Base-by-base conservation (phyloP, 2,888 invertebrate species). In the Mamestra brassicae region DNA sequence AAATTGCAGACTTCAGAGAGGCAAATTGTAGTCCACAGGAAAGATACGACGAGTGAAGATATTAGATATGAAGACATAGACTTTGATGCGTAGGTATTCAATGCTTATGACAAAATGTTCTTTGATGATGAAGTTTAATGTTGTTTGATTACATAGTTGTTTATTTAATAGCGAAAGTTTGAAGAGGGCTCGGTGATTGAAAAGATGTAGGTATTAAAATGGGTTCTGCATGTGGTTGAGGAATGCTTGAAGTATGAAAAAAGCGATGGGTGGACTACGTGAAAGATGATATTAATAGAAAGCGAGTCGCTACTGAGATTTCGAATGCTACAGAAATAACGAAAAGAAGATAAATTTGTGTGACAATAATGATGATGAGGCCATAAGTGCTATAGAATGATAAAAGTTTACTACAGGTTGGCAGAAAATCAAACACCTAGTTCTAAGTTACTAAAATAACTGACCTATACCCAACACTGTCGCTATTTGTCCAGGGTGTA, bases 401-500 rank as follows among this genome's bases (percentile, higher is more conserved):
- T 0, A 17, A 60, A 4, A 15, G 10, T 7, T n/a, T 17, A 8
- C 26, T 26, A 15, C 50, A 52, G n/a, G 26, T 15, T 13, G 11
- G 0, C 6, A n/a, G 8, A 34, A 15, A 55, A 76, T 57, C 11
- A 47, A 70, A 50, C 26, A 55, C 17, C 2, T 34, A 4, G 11
- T 47, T 47, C 47, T 5, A 34, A 54, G 26, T 36, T 5, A 2
- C 3, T 34, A 7, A 50, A 47, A 75, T 69, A 55, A 54, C 26
- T 73, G 34, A 58, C 11, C 38, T 52, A 58, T 4, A 62, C 38
- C 34, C n/a, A 7, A 42, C 6, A 34, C 13, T 17, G 36, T n/a
- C 47, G 13, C 15, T 80, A 68, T 69, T 76, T 54, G 47, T 34
- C 10, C 52, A 26, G 38, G 81, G 67, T 62, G 36, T 52, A 57